Percentiles rank a stretch among this genome's conserved stretches.
Conservation (phyloP, 1,140 invertebrate species). For the Melipona quadrifasciata region DNA sequence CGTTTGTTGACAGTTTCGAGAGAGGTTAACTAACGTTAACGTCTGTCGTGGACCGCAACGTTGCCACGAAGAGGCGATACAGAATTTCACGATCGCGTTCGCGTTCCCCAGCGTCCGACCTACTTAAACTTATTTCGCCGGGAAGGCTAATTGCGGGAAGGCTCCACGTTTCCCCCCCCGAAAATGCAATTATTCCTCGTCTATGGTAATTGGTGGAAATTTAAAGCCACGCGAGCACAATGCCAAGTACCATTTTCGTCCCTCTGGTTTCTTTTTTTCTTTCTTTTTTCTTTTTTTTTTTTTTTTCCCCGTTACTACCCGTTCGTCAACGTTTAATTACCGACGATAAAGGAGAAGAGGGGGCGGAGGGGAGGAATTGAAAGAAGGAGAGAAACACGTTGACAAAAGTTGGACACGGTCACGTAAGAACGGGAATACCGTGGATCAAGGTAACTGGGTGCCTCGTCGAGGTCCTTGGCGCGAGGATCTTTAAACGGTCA, state of each 20-base stretch:
- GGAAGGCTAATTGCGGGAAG: not conserved
- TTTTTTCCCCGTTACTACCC: not conserved
- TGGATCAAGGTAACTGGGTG: not conserved
- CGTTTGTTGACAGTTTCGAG: too few species aligned
- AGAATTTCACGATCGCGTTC: not conserved
- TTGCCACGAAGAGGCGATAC: not conserved
- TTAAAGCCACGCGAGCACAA: slow-evolving; percentile 9
- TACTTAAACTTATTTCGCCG: not conserved
- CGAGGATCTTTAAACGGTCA: not conserved
- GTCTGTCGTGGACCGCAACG: too few species aligned
- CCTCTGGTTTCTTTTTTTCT: not conserved
- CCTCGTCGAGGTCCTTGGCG: not conserved
- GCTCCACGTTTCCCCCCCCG: not conserved
- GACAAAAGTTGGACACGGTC: not conserved
- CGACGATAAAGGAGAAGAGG: not conserved
- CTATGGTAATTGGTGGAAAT: slow-evolving; percentile 30
- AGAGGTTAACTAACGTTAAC: too few species aligned
- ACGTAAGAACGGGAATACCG: not conserved
- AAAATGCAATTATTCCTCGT: slow-evolving; percentile 23
- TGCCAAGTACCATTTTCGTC: not conserved
- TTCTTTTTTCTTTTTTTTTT: not conserved
- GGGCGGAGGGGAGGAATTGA: too few species aligned
- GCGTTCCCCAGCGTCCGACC: not conserved
- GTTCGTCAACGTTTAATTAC: slow-evolving; percentile 39
- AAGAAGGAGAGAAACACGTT: not conserved